Base-by-base conservation (phyloP, 30 jellyfish, hydroid and myxozoan species). In the Nemopilema nomurai region DNA sequence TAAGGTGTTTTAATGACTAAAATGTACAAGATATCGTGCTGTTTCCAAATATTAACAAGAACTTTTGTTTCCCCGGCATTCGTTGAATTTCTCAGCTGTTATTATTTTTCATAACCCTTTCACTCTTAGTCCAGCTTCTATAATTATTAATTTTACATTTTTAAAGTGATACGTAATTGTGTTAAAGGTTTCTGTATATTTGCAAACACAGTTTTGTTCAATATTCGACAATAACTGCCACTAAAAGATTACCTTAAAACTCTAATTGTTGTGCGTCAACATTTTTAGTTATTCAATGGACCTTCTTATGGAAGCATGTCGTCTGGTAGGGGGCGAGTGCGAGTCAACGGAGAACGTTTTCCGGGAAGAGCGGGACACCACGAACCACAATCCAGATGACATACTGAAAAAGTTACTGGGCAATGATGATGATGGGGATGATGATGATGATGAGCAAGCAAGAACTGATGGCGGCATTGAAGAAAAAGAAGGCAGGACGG, bases 401-500 rank as follows among this genome's bases (percentile, higher is more conserved):
- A 18, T 71, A 71, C 30, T 27, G 65, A 71, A 71, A 30, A 71
- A 52, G 4, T 30, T 71, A 3, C 49, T 52, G 62, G 81, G 8
- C n/a, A 24, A 71, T 28, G 66, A 8, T 27, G 8, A 29, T 71
- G 66, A 71, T 27, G 81, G 49, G 25, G 81, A 71, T 4, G 81
- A 30, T 6, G 65, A 16, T 4, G 57, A 13, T 41, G 57, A 41
- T 41, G 57, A 41, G 13, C 13, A 41, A 3, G 57, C 57, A 41
- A 41, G 57, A 41, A 41, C 57, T 13, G 13, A 41, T 41, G 13
- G 57, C 13, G 57, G 13, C 6, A 41, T 13, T 3, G 13, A 41
- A 41, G 57, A 3, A 41, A 13, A 41, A 6, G 81, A 71, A 9
- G 64, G 29, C 1, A 8, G 1, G 9, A 4, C 28, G 66, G 79